Evolutionary conservation across 2,797 vertebrate species (phyloP), one percentile per base, ranked within the genome.

Genomic region (Otolemur crassicaudatus): DNA sequence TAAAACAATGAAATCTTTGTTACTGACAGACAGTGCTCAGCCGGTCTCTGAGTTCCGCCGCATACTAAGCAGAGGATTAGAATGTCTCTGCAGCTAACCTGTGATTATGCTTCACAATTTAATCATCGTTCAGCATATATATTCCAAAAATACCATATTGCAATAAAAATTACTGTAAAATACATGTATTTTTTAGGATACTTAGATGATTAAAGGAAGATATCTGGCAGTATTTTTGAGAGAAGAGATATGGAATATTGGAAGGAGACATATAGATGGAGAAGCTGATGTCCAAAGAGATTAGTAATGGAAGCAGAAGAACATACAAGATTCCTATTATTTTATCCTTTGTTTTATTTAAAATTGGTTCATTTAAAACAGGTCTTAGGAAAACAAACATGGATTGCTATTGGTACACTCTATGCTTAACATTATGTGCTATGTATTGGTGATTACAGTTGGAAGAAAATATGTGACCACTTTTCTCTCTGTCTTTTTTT

Each of bases 1-100:
- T 92, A 96, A 98, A 97, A 97, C 91, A 97, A 94, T 82, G 87
- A 94, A 96, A 94, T 91, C 82, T 97, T 97, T 98, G 96, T 96
- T 97, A 96, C 80, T 83, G 94, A 98, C 90, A 96, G 92, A 96
- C 67, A 93, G 69, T 29, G 60, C 76, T 98, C 87, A 93, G 94
- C 75, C 40, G 91, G 82, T 58, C 40, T 43, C 60, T 70, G 69
- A 81, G 97, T 97, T 97, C 96, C 94, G 72, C 0, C 14, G 94
- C 95, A 97, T 97, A 96, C 89, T 98, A 97, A 98, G 80, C 53
- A 98, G 87, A 93, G 81, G 40, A 97, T 95, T 95, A 82, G 58
- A 96, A 94, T 76, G 3, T 11, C 6, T 94, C 61, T 69, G 0
- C 0, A 13, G 87, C 22, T 4, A 43, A 53, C n/a, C n/a, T 90